These are phyloP conservation scores for Alligator mississippiensis DNA, from an alignment of 2,113 vertebrate genomes.

Conservation along the genomic window DNA sequence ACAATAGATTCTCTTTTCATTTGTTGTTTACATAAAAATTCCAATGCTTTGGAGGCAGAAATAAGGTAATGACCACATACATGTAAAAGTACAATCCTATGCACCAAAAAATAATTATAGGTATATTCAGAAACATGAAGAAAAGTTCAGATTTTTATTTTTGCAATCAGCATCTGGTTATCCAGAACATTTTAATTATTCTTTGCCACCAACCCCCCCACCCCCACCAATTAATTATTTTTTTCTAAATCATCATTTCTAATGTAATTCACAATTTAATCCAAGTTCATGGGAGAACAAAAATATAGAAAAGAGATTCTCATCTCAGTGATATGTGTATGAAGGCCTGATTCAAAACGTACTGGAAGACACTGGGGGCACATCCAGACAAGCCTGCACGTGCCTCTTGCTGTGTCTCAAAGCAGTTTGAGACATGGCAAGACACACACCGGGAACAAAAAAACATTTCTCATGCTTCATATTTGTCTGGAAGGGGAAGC, in stretches of 20 bases:
- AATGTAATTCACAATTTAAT: background rate
- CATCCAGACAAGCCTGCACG: too few species aligned
- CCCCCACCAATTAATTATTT: too few species aligned
- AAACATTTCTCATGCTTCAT: too few species aligned
- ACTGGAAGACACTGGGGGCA: background rate
- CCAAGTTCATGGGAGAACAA: background rate
- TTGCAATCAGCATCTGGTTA: background rate
- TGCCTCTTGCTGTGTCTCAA: too few species aligned
- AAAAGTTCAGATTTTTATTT: background rate
- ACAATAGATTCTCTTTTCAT: background rate
- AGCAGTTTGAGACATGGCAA: too few species aligned
- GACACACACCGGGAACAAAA: too few species aligned
- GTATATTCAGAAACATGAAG: background rate
- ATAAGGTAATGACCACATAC: background rate
- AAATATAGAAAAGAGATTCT: background rate
- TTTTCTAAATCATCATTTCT: constrained; percentile 8
- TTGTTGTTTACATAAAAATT: constrained; percentile 53
- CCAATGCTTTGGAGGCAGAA: constrained; percentile 26
- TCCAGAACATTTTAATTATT: constrained; percentile 2
- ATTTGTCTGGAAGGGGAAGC: too few species aligned
- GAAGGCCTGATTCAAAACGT: background rate
- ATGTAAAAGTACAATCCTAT: background rate
- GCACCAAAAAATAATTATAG: background rate
- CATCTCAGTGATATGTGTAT: background rate
- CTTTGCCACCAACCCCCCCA: background rate